A percentile compares a stretch with the other conserved stretches of the same genome.
phyloP scores from a whole-genome alignment of 2,113 vertebrate species.

The Lasiurus borealis region DNA sequence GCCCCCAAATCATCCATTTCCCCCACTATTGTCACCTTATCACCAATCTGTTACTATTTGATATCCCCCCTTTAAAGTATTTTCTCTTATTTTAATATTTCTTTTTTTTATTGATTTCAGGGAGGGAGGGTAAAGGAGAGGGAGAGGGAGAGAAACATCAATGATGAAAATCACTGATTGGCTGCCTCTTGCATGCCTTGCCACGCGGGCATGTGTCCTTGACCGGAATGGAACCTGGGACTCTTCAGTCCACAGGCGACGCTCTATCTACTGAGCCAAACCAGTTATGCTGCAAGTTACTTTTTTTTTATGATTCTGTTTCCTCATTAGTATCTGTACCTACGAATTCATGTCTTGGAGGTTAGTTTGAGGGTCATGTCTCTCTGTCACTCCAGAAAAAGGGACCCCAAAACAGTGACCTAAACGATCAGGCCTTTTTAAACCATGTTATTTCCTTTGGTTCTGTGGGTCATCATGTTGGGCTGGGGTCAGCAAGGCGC shows the following conservation, averaged over 20 bases:
- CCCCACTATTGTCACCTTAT: background rate
- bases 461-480: background rate
- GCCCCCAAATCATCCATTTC: background rate
- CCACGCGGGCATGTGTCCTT: no score
- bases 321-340: background rate
- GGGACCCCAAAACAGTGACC: constrained; percentile 25
- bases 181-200: no score
- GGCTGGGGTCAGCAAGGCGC: background rate
- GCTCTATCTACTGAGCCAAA: no score
- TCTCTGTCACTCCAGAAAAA: constrained; percentile 22
- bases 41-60: background rate
- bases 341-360: background rate
- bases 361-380: constrained; percentile 41
- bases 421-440: constrained; percentile 29
- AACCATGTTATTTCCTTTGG: background rate
- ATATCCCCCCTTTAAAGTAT: background rate
- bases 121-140: no score
- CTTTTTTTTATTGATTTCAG: no score
- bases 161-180: no score
- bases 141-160: no score
- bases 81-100: no score
- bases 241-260: no score
- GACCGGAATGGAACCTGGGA: no score
- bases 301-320: background rate
- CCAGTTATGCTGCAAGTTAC: background rate